Conservation (phyloP, 1,140 invertebrate species). For the Bradynema listronoti region DNA sequence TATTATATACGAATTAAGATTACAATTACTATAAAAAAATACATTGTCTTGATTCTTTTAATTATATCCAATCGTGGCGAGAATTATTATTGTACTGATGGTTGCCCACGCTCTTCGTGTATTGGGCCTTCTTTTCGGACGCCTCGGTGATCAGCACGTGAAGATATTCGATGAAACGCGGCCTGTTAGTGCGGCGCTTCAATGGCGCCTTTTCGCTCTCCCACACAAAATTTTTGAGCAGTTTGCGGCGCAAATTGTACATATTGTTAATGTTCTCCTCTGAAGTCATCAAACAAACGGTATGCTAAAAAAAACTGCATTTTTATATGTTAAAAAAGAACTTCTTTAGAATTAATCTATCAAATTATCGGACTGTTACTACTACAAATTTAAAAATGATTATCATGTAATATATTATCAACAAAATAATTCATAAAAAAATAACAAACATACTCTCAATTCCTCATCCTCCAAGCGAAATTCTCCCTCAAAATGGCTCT, state of each 20-base stretch:
- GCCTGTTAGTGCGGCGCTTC: not conserved
- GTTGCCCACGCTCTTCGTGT: not conserved
- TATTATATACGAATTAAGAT: too few species aligned
- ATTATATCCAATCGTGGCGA: not conserved
- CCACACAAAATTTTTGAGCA: constrained; percentile 9
- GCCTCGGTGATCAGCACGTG: constrained; percentile 10
- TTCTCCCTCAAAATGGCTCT: constrained; percentile 26
- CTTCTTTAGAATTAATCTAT: not conserved
- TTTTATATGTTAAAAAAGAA: not conserved
- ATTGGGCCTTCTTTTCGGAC: too few species aligned
- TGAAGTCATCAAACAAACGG: constrained; percentile 24
- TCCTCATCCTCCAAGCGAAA: constrained; percentile 22
- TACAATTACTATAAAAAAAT: too few species aligned
- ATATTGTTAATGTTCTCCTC: constrained; percentile 28
- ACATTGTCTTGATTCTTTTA: not conserved
- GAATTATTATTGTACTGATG: not conserved
- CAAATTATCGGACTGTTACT: not conserved
- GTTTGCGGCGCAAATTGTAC: constrained; percentile 15
- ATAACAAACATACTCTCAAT: constrained; percentile 20
- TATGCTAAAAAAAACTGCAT: constrained; percentile 18
- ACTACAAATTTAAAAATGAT: not conserved
- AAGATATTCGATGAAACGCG: constrained; percentile 21
- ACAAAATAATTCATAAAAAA: not conserved
- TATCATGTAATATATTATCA: too few species aligned
- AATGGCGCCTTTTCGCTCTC: not conserved